A percentile compares a stretch with the other conserved stretches of the same genome.
phyloP scores from a whole-genome alignment of 1,140 invertebrate species.

The Acyrthosiphon pisum region DNA sequence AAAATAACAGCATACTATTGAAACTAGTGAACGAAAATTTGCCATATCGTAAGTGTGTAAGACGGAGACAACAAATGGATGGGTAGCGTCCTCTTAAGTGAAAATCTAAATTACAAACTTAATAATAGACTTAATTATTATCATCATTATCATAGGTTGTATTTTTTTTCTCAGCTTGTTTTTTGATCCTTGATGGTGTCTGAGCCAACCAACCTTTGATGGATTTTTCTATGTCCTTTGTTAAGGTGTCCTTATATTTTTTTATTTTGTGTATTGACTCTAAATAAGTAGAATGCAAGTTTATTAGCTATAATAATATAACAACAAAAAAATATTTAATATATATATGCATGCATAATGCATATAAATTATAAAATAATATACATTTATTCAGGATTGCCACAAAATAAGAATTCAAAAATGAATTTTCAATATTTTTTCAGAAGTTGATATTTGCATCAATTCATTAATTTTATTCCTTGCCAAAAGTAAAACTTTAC shows the following conservation, averaged over 20 bases:
- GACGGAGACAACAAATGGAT: too few species aligned
- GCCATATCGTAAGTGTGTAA: too few species aligned
- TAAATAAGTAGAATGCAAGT: background rate
- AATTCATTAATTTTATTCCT: too few species aligned
- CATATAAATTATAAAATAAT: background rate
- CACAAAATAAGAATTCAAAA: too few species aligned
- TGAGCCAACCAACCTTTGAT: background rate
- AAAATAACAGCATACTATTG: too few species aligned
- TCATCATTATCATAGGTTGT: background rate
- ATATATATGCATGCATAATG: too few species aligned
- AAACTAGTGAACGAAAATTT: too few species aligned
- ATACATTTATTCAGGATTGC: background rate
- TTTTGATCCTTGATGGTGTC: background rate
- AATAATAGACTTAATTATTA: background rate
- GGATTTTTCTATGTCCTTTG: background rate
- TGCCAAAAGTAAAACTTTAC: background rate
- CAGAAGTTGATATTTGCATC: too few species aligned
- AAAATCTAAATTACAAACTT: background rate
- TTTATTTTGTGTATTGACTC: background rate
- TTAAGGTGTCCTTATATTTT: background rate
- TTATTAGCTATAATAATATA: too few species aligned
- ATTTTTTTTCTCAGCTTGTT: background rate
- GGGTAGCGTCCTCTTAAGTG: too few species aligned
- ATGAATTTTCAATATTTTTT: too few species aligned
- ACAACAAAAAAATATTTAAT: too few species aligned